phyloP scores from a whole-genome alignment of 2,888 invertebrate species.

The Tetanocera ferruginea region DNA sequence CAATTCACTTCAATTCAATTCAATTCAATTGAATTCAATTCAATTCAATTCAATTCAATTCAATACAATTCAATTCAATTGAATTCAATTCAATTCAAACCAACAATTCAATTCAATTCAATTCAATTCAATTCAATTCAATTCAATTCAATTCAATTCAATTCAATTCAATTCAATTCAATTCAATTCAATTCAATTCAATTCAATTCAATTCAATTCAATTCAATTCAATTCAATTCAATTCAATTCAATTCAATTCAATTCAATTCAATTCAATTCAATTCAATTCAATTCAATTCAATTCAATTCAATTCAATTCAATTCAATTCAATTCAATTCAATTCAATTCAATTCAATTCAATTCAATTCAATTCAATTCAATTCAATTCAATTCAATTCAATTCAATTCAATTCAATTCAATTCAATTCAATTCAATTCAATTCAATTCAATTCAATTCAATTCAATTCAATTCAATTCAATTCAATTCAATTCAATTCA shows the following conservation, averaged over 20 bases:
- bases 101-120: not conserved
- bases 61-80: not conserved
- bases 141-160: not conserved
- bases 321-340: not conserved
- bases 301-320: not conserved
- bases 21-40: not conserved
- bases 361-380: not conserved
- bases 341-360: not conserved
- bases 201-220: not conserved
- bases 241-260: not conserved
- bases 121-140: not conserved
- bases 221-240: not conserved
- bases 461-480: not conserved
- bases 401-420: not conserved
- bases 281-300: not conserved
- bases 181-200: not conserved
- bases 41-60: not conserved
- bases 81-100: too few species aligned
- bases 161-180: not conserved
- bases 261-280: not conserved
- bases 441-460: not conserved
- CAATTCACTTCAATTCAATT: not conserved
- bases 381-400: not conserved
- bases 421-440: not conserved
- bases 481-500: not conserved